Base-by-base conservation (phyloP, 2,797 vertebrate species). In the Bradypodion ventrale region DNA sequence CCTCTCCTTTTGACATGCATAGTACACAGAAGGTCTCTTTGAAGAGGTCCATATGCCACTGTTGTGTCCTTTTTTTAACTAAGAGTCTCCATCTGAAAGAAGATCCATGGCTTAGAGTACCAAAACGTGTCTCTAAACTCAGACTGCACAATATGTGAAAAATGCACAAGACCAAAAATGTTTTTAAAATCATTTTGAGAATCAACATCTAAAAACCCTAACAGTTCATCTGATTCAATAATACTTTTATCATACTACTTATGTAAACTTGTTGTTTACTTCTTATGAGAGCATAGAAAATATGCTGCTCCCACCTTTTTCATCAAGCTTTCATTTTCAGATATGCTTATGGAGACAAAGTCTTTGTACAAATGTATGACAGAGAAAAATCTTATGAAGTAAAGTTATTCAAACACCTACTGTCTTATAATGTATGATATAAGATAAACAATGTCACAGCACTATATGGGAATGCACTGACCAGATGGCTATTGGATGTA, bases 351-450 rank as follows among this genome's bases (percentile, higher is more conserved):
- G 32, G 7, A 37, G 37, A 10, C 32, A 62, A 29, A 44, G 29
- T 2, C 76, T 2, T 29, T 84, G 37, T 86, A 86, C 7, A 72
- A 91, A 88, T 72, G 52, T n/a, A 37, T 63, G 82, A 87, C 63
- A 65, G 87, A 63, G 78, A 90, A 94, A 89, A 60, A 9, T 23
- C 42, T 29, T 65, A 46, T 72, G 73, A 92, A 83, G 88, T 87
- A 79, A 91, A 56, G 83, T 90, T 88, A 66, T 80, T 5, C 83
- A 89, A 88, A 82, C 93, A 84, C 83, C 93, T 56, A 89, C 76
- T 93, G 85, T 90, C 87, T 89, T 73, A 79, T 85, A 87, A 91
- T 92, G 93, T 92, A 93, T 93, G 52, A 56, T 19, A 21, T 56
- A 56, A 56, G 15, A 56, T 56, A 56, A 56, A 56, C 52, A 56